Percentiles rank a stretch among this genome's conserved stretches.
These are phyloP conservation scores for Catharus minimus DNA, from an alignment of 2,113 vertebrate species.

Conservation along the genomic window DNA sequence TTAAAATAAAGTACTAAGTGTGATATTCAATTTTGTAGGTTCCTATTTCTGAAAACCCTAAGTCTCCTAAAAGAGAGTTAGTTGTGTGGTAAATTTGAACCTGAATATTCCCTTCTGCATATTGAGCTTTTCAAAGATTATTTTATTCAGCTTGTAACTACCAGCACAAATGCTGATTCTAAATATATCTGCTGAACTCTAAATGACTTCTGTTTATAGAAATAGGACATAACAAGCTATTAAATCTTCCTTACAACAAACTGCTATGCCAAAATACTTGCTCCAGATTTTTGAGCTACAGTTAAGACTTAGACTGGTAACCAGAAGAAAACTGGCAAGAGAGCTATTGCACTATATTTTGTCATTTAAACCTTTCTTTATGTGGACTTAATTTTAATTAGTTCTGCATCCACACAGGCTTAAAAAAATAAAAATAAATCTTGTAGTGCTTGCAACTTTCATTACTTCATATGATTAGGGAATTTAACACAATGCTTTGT, in stretches of 20 bases:
- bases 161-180: conserved; percentile 73
- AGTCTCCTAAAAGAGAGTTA: background rate
- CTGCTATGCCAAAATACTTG: conserved; percentile 68
- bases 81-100: background rate
- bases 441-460: background rate
- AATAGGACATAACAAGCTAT: conserved; percentile 78
- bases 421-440: background rate
- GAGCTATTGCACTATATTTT: background rate
- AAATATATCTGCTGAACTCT: conserved; percentile 80
- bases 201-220: conserved; percentile 78
- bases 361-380: background rate
- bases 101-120: conserved; percentile 19
- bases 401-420: background rate
- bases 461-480: background rate
- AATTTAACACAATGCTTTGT: background rate
- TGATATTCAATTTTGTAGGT: background rate
- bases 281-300: conserved; percentile 51
- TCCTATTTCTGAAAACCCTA: background rate
- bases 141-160: conserved; percentile 72
- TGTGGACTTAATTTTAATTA: background rate
- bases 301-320: conserved; percentile 6
- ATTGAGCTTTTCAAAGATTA: conserved; percentile 70
- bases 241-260: conserved; percentile 77
- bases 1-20: background rate
- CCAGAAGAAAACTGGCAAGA: conserved; percentile 2